A percentile compares a stretch with the other conserved stretches of the same genome.
phyloP scores from a whole-genome alignment of 2,888 invertebrate genomes.

The Sympetrum striolatum region DNA sequence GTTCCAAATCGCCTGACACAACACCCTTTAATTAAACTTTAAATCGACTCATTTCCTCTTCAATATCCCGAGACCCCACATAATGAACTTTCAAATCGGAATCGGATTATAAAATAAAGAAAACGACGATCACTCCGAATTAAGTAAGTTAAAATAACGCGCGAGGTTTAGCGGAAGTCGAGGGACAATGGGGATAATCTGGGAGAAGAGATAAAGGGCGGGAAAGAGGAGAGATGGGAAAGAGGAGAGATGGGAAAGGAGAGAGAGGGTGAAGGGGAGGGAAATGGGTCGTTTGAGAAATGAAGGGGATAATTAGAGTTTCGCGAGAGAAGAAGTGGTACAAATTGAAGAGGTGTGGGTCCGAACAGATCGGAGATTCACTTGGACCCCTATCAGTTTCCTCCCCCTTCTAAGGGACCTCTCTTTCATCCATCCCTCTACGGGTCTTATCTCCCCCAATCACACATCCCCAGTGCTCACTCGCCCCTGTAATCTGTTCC shows the following conservation, averaged over 20 bases:
- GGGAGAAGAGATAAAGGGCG: background rate
- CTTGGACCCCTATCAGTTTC: conserved; percentile 13
- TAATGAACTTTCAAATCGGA: background rate
- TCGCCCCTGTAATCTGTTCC: background rate
- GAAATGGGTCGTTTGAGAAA: conserved; percentile 34
- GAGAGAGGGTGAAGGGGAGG: background rate
- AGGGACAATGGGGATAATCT: background rate
- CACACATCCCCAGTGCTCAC: background rate
- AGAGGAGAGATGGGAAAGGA: background rate
- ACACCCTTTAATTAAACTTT: conserved; percentile 3
- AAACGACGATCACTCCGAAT: background rate
- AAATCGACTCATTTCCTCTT: background rate
- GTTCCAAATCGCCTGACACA: background rate
- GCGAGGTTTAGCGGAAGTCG: background rate
- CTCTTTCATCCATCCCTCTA: background rate
- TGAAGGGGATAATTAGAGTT: conserved; percentile 34
- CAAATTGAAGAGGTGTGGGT: conserved; percentile 25
- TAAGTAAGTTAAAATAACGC: conserved; percentile 11
- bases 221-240: background rate
- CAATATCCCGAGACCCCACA: background rate
- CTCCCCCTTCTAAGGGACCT: background rate
- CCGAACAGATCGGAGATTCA: conserved; percentile 36
- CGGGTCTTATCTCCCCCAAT: background rate
- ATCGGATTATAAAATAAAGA: conserved; percentile 14
- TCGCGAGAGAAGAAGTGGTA: conserved; percentile 39